Conservation (phyloP, 2,888 invertebrate species). For the Amorpha juglandis region DNA sequence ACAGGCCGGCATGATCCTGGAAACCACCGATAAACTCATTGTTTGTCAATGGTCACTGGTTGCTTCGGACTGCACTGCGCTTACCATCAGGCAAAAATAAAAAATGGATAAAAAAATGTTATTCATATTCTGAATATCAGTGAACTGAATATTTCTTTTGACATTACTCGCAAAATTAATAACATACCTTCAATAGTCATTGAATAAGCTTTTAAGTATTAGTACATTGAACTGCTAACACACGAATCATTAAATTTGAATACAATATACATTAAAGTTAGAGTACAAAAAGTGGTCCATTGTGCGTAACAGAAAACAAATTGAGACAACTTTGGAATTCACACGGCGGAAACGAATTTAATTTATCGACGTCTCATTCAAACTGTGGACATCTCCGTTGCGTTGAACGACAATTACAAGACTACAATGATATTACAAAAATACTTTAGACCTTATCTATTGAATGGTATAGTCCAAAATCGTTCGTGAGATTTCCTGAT, state of each 20-base stretch:
- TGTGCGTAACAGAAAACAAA: slow-evolving; percentile 73
- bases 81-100: too few relatives aligned
- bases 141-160: not conserved
- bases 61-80: too few relatives aligned
- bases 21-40: too few relatives aligned
- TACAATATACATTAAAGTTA: slow-evolving; percentile 53
- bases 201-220: slow-evolving; percentile 27
- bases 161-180: not conserved
- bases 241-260: slow-evolving; percentile 62
- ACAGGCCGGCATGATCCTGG: too few relatives aligned
- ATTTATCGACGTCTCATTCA: slow-evolving; percentile 81
- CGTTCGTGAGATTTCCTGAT: slow-evolving; percentile 18
- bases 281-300: slow-evolving; percentile 50
- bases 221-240: slow-evolving; percentile 39
- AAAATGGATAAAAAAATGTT: too few relatives aligned
- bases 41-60: too few relatives aligned
- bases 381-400: slow-evolving; percentile 69
- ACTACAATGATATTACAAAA: slow-evolving; percentile 45
- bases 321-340: slow-evolving; percentile 78
- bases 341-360: slow-evolving; percentile 81
- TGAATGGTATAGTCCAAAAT: slow-evolving; percentile 42
- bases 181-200: slow-evolving; percentile 30
- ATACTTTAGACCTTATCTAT: slow-evolving; percentile 36
- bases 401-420: slow-evolving; percentile 75
- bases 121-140: not conserved